These are phyloP conservation scores for Manacus vitellinus DNA, from an alignment of 2,113 vertebrate species.

Conservation along the genomic window DNA sequence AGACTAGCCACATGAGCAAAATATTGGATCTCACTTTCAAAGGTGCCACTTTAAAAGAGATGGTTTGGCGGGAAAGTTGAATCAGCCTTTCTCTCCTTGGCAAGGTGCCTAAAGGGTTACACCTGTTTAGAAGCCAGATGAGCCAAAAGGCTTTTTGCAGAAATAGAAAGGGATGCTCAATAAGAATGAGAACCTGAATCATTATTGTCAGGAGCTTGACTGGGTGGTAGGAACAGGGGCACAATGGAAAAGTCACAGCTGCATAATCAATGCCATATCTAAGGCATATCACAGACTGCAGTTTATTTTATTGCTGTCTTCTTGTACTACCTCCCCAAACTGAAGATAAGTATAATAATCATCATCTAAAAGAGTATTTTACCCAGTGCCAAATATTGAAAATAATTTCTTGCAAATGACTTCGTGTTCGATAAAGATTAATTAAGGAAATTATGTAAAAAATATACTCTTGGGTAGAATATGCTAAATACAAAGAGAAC, in stretches of 20 bases:
- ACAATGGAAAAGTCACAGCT: not conserved
- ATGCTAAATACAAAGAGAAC: not conserved
- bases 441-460: not conserved
- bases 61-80: slow-evolving; percentile 15
- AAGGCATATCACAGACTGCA: not conserved
- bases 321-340: not conserved
- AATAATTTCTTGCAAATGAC: not conserved
- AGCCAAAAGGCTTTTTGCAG: slow-evolving; percentile 36
- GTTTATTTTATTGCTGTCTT: not conserved
- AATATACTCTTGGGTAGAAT: not conserved
- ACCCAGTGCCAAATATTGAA: not conserved
- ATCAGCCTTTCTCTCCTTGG: slow-evolving; percentile 46
- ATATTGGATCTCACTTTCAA: not conserved
- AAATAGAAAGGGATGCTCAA: slow-evolving; percentile 36
- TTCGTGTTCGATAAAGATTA: slow-evolving; percentile 11
- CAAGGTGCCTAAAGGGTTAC: slow-evolving; percentile 23
- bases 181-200: slow-evolving; percentile 37
- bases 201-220: slow-evolving; percentile 34
- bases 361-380: not conserved
- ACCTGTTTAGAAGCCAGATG: slow-evolving; percentile 42
- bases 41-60: slow-evolving; percentile 22
- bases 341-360: not conserved
- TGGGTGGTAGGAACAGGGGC: not conserved
- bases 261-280: not conserved
- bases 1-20: not conserved